These are phyloP conservation scores for Proisotoma minuta DNA, from an alignment of 2,888 invertebrate genomes.

Conservation along the genomic window DNA sequence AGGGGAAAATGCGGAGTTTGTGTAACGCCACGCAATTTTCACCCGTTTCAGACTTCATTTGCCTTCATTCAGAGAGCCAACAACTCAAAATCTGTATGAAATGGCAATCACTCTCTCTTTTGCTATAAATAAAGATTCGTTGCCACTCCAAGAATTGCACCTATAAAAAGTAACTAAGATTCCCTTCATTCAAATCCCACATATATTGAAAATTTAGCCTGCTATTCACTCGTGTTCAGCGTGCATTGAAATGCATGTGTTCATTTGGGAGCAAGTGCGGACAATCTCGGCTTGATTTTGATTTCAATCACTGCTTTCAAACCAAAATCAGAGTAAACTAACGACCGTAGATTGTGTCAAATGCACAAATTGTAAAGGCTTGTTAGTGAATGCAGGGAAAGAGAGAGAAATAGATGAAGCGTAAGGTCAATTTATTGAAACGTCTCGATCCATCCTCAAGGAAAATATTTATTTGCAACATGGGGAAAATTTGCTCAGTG, in stretches of 20 bases:
- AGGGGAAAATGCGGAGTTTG: conserved; percentile 1
- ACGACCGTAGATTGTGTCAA: not conserved
- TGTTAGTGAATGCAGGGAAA: too few species aligned
- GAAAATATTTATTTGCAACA: too few species aligned
- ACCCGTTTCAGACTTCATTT: conserved; percentile 48
- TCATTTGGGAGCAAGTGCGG: too few species aligned
- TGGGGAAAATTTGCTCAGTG: too few species aligned
- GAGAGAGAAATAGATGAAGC: too few species aligned
- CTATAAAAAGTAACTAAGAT: too few species aligned
- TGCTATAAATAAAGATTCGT: not conserved
- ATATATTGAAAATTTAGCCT: conserved; percentile 4
- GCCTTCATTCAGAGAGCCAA: conserved; percentile 38
- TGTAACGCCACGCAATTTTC: conserved; percentile 43
- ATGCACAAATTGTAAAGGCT: not conserved
- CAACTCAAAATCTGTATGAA: not conserved
- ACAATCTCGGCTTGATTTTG: conserved; percentile 8
- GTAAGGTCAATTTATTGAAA: too few species aligned
- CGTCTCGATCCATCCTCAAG: too few species aligned
- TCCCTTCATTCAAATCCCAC: conserved; percentile 7
- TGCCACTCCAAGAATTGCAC: too few species aligned
- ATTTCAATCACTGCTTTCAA: not conserved
- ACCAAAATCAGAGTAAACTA: not conserved
- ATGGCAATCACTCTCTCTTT: not conserved
- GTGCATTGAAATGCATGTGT: not conserved
- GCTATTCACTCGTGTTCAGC: not conserved